Conservation (phyloP, 2,113 vertebrate species). For the Pelvicachromis taeniatus region DNA sequence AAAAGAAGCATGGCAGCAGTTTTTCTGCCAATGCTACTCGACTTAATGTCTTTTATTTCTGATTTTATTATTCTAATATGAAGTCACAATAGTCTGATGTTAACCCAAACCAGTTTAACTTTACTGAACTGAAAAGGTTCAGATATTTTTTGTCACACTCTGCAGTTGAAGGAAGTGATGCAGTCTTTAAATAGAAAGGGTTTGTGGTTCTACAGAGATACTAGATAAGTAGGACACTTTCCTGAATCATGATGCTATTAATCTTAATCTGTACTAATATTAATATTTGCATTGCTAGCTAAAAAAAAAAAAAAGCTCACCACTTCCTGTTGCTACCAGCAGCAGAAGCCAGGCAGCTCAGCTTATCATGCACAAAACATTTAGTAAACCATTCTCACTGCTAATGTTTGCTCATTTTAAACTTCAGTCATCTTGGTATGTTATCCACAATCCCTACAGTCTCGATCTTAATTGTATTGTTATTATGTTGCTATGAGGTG, state of each 20-base stretch:
- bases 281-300: background rate
- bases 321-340: background rate
- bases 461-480: background rate
- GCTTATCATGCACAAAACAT: background rate
- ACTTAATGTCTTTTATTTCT: background rate
- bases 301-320: background rate
- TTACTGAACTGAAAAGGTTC: background rate
- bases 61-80: background rate
- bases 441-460: background rate
- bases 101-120: background rate
- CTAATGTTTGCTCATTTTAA: background rate
- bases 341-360: background rate
- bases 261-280: background rate
- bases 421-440: background rate
- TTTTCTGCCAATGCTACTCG: background rate
- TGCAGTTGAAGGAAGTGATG: background rate
- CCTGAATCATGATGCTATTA: background rate
- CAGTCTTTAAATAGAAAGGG: background rate
- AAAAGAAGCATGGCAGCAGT: background rate
- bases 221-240: background rate
- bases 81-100: background rate
- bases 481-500: background rate
- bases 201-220: background rate
- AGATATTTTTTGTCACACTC: background rate
- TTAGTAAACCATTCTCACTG: background rate